Evolutionary conservation across 2,888 invertebrate species (phyloP).

Genomic region (Campoletis raptor): DNA sequence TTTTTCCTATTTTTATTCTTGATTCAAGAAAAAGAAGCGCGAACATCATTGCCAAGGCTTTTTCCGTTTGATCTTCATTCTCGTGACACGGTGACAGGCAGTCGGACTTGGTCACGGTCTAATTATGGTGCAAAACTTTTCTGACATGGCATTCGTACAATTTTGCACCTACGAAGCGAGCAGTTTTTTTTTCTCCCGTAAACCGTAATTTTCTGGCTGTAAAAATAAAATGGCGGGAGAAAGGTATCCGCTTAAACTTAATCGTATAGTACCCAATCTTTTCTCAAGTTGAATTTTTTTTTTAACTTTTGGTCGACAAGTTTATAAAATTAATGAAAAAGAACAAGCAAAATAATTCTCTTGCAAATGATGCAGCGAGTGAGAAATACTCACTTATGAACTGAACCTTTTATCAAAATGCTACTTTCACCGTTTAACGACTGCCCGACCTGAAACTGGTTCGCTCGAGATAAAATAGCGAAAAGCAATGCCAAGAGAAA

Average conservation of each 20-base stretch:
- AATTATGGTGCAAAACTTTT: slow-evolving; percentile 72
- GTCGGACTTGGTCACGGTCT: slow-evolving; percentile 78
- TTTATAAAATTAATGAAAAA: neutral
- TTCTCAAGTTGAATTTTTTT: neutral
- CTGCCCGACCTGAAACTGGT: slow-evolving; percentile 70
- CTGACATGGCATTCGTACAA: slow-evolving; percentile 56
- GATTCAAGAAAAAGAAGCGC: neutral
- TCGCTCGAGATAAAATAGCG: slow-evolving; percentile 55
- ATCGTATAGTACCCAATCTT: no score
- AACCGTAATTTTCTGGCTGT: slow-evolving; percentile 6
- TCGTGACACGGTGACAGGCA: slow-evolving; percentile 58
- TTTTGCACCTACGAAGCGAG: slow-evolving; percentile 53
- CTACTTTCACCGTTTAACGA: slow-evolving; percentile 81
- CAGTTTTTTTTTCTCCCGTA: neutral
- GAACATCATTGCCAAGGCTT: slow-evolving; percentile 14
- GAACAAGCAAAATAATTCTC: neutral
- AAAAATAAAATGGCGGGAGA: slow-evolving; percentile 6
- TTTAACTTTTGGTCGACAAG: neutral
- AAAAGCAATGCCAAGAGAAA: slow-evolving; percentile 23
- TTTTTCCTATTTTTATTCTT: slow-evolving; percentile 1
- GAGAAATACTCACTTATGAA: slow-evolving; percentile 18
- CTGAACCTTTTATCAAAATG: slow-evolving; percentile 75
- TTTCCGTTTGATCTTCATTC: slow-evolving; percentile 57
- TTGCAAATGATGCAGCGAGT: slow-evolving; percentile 15
- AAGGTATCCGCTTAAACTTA: neutral